Base-by-base conservation (phyloP, 2,797 vertebrate genomes). In the Micromesistius poutassou region DNA sequence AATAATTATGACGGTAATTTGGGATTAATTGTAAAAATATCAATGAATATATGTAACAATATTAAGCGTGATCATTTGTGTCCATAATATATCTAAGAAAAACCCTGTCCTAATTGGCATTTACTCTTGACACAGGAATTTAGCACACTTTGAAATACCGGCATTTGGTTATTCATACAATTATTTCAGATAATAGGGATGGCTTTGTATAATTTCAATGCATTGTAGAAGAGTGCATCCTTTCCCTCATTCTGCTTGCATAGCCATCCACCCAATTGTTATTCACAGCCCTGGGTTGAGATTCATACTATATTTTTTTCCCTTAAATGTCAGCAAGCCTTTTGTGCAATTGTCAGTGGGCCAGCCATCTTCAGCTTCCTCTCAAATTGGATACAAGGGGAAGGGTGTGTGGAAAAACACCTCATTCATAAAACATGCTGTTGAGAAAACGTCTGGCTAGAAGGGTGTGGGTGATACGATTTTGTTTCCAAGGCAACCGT, bases 401-500 rank as follows among this genome's bases (percentile, higher is more conserved):
- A 66, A 9, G 62, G 62, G 62, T 28, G 62, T 66, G n/a, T 66
- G 62, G 62, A 28, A 78, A 84, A 81, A 84, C 79, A 0, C 16
- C 78, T 83, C 78, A 77, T 77, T 84, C 74, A 78, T 84, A 75
- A 87, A 86, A 83, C 76, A 81, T 72, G 74, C 75, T 7, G 55
- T 81, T 76, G 72, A 79, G 79, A 83, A 85, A 88, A 82, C 77
- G 77, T 83, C 72, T 30, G 0, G 13, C 85, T 81, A 68, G 79
- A 83, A 79, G 83, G 84, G 55, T 77, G 68, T 55, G 71, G 77
- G 73, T 77, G 33, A 74, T 83, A 83, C 42, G 80, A 84, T 72
- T 79, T 76, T 84, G 85, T 89, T 89, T 77, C 85, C 79, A 87
- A 85, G 81, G 89, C 81, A 89, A 89, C 82, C 68, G 62, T 46